Evolutionary conservation across 2,113 vertebrate genomes (phyloP), one percentile per base, ranked within the genome.

Genomic region (Carassius gibelio): DNA sequence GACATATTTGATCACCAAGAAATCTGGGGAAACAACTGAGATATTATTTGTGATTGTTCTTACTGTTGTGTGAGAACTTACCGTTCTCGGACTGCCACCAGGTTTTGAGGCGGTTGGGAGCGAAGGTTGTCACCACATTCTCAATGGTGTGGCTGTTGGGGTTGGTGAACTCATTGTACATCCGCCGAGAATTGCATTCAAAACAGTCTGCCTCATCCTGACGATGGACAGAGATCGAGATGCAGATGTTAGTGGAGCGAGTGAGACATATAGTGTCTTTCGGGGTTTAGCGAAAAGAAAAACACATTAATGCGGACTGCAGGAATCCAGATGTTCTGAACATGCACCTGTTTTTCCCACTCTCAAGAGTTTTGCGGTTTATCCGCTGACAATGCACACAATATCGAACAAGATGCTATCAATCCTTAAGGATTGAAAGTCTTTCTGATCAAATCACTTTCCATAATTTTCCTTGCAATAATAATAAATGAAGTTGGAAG

Each of bases 41-140:
- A 42, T 8, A 42, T 42, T 5, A 36, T 55, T 55, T 34, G 75
- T 36, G 26, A 36, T 59, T 21, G 71, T 45, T 38, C 8, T 42
- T 74, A 23, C 6, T 45, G 36, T n/a, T n/a, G 42, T 23, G 71
- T 8, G 75, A 19, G 66, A 15, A 76, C 94, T 50, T 94, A 99
- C 98, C 97, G 38, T 96, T 98, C 93, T 97, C 96, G 0, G 98
- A 99, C 89, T 99, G 98, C 98, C 98, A 99, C 98, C 98, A 99
- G 86, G 98, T 96, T 92, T 97, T 97, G 50, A 98, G 95, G 76
- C 98, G 98, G 89, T 99, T 97, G 74, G 94, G 96, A 81, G 93
- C 96, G 0, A 99, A 99, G 0, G 96, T 96, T 26, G 98, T 99
- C 91, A 99, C 97, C 2, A 99, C 95, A 13, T 99, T 98, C 92